Base-by-base conservation (phyloP, 2,113 vertebrate genomes). In the Agapornis roseicollis region DNA sequence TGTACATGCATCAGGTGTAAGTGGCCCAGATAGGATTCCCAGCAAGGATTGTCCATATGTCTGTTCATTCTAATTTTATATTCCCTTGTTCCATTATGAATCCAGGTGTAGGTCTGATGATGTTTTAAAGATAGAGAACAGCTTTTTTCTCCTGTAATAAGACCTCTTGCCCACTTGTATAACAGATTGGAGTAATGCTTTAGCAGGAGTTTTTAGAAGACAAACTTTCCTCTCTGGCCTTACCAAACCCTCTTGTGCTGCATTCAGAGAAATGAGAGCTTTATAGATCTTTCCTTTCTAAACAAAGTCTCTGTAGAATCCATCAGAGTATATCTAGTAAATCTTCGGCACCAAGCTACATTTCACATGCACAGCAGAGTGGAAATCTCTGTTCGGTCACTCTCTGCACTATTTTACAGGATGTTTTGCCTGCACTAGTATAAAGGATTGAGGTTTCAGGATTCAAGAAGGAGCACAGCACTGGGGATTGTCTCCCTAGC, bases 21-120 rank as follows among this genome's bases (percentile, higher is more conserved):
- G 77, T 60, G 88, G 85, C 94, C 96, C 83, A 96, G 73, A 88
- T 95, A 93, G 91, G 61, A 94, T 93, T 89, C 90, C 64, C 93
- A 94, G 91, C 88, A 95, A 95, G 94, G 27, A 65, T 5, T 68
- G 81, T 55, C 96, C 89, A 44, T 90, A 91, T 93, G 94, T 80
- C 80, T 73, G 63, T 52, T 94, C 55, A 83, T 79, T 94, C 95
- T 96, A 88, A 94, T 97, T 97, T 94, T 91, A 12, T 70, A 71
- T 64, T 80, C 56, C 69, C 42, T 68, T 91, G 37, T 94, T 85
- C 52, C 70, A 28, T 92, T 81, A 63, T 72, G 84, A 92, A 94
- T 88, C 68, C 83, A 81, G 61, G 29, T 95, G 89, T 35, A 47
- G 49, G 25, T 41, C 41, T 70, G 74, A 96, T 79, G 70, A 46